Evolutionary conservation across 2,888 invertebrate genomes (phyloP).

Genomic region (Peribatodes rhomboidaria): DNA sequence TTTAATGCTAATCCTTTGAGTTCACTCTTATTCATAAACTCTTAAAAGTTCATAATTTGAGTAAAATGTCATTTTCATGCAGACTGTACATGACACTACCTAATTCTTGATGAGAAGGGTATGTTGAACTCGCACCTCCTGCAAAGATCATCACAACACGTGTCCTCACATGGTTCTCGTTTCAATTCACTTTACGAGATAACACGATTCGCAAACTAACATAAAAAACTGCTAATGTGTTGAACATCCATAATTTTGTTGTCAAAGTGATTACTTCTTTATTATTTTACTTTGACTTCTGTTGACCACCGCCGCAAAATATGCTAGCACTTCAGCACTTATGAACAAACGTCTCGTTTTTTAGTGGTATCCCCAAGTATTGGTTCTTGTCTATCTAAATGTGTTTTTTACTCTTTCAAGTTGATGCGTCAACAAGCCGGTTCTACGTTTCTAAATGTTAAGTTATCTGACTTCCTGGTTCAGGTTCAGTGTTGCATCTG

Average conservation of each 20-base stretch:
- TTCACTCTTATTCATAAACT: no score
- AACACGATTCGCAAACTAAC: neutral
- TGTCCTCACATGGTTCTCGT: slow-evolving; percentile 16
- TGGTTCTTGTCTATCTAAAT: neutral
- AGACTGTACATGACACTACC: neutral
- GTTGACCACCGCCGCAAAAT: neutral
- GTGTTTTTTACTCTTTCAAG: neutral
- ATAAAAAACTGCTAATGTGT: neutral
- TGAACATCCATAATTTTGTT: neutral
- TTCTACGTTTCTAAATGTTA: slow-evolving; percentile 20
- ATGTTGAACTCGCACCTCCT: slow-evolving; percentile 28
- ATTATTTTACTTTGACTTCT: neutral
- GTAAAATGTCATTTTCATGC: no score
- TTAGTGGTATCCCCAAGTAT: neutral
- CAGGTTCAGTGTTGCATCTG: slow-evolving; percentile 1
- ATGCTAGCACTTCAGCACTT: neutral
- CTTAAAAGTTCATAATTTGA: no score
- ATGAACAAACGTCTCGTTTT: no score
- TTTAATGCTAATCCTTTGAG: no score
- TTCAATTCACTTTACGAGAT: slow-evolving; percentile 12
- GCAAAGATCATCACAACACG: slow-evolving; percentile 28
- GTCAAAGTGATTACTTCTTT: neutral
- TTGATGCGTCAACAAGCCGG: slow-evolving; percentile 3
- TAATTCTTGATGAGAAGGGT: neutral
- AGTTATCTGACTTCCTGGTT: slow-evolving; percentile 20